Conservation (phyloP, 2,888 invertebrate species). For the Aquatica leii region DNA sequence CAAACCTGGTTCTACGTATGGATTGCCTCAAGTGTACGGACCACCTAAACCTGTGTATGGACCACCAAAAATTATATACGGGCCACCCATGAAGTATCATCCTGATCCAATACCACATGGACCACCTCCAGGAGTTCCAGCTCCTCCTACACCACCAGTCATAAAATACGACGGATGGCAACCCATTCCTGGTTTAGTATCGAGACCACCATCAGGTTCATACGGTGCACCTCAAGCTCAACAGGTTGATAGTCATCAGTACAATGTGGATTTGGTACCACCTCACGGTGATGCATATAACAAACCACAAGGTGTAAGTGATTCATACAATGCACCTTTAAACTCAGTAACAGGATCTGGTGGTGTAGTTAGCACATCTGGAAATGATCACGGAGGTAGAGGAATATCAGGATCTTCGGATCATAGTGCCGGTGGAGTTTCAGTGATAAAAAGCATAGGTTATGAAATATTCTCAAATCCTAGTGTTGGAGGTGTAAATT, state of each 20-base stretch:
- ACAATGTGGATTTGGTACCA: slow-evolving; percentile 52
- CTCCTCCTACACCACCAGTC: slow-evolving; percentile 78
- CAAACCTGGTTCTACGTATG: slow-evolving; percentile 42
- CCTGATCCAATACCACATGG: slow-evolving; percentile 65
- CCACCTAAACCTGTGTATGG: slow-evolving; percentile 48
- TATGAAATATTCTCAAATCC: slow-evolving; percentile 55
- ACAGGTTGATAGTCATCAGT: slow-evolving; percentile 57
- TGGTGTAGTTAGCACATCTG: slow-evolving; percentile 53
- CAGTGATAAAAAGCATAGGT: slow-evolving; percentile 61
- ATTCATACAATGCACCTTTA: slow-evolving; percentile 65
- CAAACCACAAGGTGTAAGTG: slow-evolving; percentile 52
- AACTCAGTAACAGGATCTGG: slow-evolving; percentile 60
- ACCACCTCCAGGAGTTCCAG: slow-evolving; percentile 74
- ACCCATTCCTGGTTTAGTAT: slow-evolving; percentile 77
- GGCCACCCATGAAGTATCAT: slow-evolving; percentile 60
- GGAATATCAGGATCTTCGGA: slow-evolving; percentile 14
- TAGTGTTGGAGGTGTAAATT: slow-evolving; percentile 40
- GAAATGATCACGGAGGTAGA: slow-evolving; percentile 48
- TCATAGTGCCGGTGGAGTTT: slow-evolving; percentile 44
- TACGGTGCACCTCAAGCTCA: slow-evolving; percentile 54
- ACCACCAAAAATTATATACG: slow-evolving; percentile 61
- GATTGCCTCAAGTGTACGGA: slow-evolving; percentile 39
- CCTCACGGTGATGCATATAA: slow-evolving; percentile 43
- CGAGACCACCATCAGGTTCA: slow-evolving; percentile 52
- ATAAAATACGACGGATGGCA: slow-evolving; percentile 87